A percentile compares a stretch with the other conserved stretches of the same genome.
phyloP scores from a whole-genome alignment of 2,888 invertebrate genomes.

The Drosophila hawaiiensis region DNA sequence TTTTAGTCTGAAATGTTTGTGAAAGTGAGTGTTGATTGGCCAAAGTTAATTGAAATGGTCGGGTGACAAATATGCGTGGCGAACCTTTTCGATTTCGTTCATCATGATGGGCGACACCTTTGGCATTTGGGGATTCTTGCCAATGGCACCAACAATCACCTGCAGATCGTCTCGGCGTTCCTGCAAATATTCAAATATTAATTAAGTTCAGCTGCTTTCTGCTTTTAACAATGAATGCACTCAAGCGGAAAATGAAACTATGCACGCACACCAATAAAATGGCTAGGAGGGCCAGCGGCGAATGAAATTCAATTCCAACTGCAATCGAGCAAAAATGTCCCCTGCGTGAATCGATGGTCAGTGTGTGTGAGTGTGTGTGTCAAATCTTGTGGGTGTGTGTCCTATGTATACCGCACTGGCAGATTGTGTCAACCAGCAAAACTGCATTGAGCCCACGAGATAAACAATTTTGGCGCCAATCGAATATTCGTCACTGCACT shows the following conservation, averaged over 20 bases:
- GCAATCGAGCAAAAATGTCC: slow-evolving; percentile 47
- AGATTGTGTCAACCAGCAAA: slow-evolving; percentile 80
- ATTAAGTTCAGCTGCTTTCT: neutral
- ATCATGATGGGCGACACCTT: slow-evolving; percentile 83
- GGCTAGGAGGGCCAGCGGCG: slow-evolving; percentile 39
- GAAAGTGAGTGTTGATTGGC: slow-evolving; percentile 12
- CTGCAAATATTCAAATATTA: slow-evolving; percentile 51
- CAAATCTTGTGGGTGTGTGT: slow-evolving; percentile 11
- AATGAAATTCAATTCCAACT: slow-evolving; percentile 58
- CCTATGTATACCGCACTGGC: slow-evolving; percentile 57
- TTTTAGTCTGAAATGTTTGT: slow-evolving; percentile 80
- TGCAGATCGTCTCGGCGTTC: slow-evolving; percentile 85
- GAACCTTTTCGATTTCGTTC: slow-evolving; percentile 84
- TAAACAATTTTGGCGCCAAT: slow-evolving; percentile 67
- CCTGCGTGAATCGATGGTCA: slow-evolving; percentile 15
- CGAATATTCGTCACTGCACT: slow-evolving; percentile 37
- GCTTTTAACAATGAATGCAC: slow-evolving; percentile 43
- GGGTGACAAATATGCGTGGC: slow-evolving; percentile 7
- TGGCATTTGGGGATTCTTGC: slow-evolving; percentile 83
- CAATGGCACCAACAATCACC: slow-evolving; percentile 83
- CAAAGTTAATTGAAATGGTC: slow-evolving; percentile 20
- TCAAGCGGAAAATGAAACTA: slow-evolving; percentile 16
- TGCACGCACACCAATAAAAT: slow-evolving; percentile 36
- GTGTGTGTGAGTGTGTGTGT: slow-evolving; percentile 8
- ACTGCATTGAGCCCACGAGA: slow-evolving; percentile 71